Percentiles rank a stretch among this genome's conserved stretches.
These are phyloP conservation scores for Pyrochroa serraticornis DNA, from an alignment of 2,888 invertebrate genomes.

Conservation along the genomic window DNA sequence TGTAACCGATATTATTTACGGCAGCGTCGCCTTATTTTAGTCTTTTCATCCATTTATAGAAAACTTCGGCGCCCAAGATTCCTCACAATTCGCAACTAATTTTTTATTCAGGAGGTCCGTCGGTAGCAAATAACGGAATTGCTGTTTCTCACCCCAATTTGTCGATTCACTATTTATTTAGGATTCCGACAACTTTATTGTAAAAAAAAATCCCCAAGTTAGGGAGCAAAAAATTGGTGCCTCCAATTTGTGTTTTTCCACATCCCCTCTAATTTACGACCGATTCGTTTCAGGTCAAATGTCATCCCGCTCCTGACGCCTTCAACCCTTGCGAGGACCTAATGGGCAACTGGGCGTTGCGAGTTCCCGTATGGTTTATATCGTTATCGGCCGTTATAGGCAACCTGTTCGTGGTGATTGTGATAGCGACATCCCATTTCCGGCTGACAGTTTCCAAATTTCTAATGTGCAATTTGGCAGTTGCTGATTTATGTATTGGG, in stretches of 20 bases:
- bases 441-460: slow-evolving; percentile 63
- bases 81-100: too few relatives aligned
- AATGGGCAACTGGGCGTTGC: slow-evolving; percentile 64
- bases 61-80: too few relatives aligned
- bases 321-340: slow-evolving; percentile 72
- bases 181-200: too few relatives aligned
- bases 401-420: slow-evolving; percentile 68
- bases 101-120: too few relatives aligned
- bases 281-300: slow-evolving; percentile 52
- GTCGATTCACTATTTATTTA: too few relatives aligned
- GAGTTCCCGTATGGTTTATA: slow-evolving; percentile 67
- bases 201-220: too few relatives aligned
- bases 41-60: too few relatives aligned
- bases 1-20: too few relatives aligned
- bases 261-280: neutral
- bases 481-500: slow-evolving; percentile 72
- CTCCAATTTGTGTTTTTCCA: slow-evolving; percentile 2
- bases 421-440: slow-evolving; percentile 61
- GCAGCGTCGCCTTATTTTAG: too few relatives aligned
- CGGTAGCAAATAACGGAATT: too few relatives aligned
- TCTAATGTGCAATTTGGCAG: slow-evolving; percentile 71
- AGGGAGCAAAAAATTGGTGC: too few relatives aligned
- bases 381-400: slow-evolving; percentile 67
- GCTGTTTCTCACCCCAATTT: too few relatives aligned
- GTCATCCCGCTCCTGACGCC: slow-evolving; percentile 65